Percentiles rank a stretch among this genome's conserved stretches.
Conservation (phyloP, 2,888 invertebrate species). For the Abrostola tripartita region DNA sequence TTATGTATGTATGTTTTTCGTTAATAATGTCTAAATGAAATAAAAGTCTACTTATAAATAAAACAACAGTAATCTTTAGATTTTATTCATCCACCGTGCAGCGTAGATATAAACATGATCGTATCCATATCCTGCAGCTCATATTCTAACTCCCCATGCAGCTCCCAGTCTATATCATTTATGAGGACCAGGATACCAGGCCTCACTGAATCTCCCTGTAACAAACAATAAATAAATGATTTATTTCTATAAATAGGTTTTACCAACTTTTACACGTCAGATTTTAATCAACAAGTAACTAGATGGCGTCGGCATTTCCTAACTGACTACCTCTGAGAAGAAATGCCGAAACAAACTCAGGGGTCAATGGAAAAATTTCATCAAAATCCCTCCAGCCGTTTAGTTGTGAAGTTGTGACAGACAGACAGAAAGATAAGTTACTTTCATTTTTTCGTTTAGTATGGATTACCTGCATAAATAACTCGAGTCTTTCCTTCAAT, state of each 20-base stretch:
- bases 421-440: too few relatives aligned
- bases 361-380: too few relatives aligned
- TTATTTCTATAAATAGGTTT: background rate
- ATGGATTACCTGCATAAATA: slow-evolving; percentile 81
- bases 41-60: slow-evolving; percentile 10
- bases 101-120: slow-evolving; percentile 94
- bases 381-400: too few relatives aligned
- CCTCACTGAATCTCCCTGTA: slow-evolving; percentile 89
- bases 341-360: too few relatives aligned
- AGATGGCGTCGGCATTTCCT: too few relatives aligned
- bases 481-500: slow-evolving; percentile 94
- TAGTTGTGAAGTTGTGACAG: too few relatives aligned
- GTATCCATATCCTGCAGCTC: slow-evolving; percentile 90
- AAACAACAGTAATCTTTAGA: slow-evolving; percentile 1
- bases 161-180: slow-evolving; percentile 98
- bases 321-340: too few relatives aligned
- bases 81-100: slow-evolving; percentile 92
- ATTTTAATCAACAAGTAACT: too few relatives aligned
- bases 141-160: slow-evolving; percentile 92
- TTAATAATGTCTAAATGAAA: too few relatives aligned
- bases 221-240: slow-evolving; percentile 49
- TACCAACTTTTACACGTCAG: too few relatives aligned
- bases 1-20: too few relatives aligned
- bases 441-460: too few relatives aligned
- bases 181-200: slow-evolving; percentile 98